Percentiles rank a stretch among this genome's conserved stretches.
Conservation (phyloP, 2,888 invertebrate genomes). For the Pristionchus japonicus region DNA sequence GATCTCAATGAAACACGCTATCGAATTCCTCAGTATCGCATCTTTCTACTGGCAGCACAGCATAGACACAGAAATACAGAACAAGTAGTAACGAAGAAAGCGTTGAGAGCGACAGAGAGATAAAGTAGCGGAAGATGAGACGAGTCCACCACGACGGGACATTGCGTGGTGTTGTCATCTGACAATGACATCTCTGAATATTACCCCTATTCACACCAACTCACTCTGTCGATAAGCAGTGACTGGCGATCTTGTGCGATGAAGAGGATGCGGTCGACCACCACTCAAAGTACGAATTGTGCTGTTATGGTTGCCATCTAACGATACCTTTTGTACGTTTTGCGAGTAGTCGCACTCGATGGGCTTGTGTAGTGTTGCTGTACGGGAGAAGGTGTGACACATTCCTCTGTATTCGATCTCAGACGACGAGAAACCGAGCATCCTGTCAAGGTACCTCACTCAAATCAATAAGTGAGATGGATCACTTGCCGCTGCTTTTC, state of each 20-base stretch:
- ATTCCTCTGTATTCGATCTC: conserved; percentile 46
- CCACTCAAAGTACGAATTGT: background rate
- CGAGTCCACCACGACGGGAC: conserved; percentile 40
- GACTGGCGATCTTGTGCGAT: conserved; percentile 29
- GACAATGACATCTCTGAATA: too few relatives aligned
- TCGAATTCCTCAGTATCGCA: conserved; percentile 3
- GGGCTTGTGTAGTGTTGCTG: background rate
- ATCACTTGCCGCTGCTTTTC: conserved; percentile 54
- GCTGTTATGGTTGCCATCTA: background rate
- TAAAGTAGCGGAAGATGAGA: conserved; percentile 35
- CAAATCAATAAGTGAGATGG: background rate
- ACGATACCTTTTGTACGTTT: background rate
- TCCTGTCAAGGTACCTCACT: conserved; percentile 24
- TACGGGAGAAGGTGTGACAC: background rate
- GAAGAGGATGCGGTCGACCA: conserved; percentile 34
- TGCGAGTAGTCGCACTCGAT: background rate
- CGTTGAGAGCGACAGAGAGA: conserved; percentile 46
- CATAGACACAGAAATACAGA: conserved; percentile 41
- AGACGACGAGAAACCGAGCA: conserved; percentile 53
- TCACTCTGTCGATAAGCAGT: background rate
- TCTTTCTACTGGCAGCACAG: conserved; percentile 30
- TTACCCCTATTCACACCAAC: background rate
- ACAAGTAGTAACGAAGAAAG: conserved; percentile 28
- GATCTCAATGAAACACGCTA: background rate
- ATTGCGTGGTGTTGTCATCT: conserved; percentile 18